These are phyloP conservation scores for Halesus radiatus DNA, from an alignment of 1,140 invertebrate genomes.

Conservation along the genomic window DNA sequence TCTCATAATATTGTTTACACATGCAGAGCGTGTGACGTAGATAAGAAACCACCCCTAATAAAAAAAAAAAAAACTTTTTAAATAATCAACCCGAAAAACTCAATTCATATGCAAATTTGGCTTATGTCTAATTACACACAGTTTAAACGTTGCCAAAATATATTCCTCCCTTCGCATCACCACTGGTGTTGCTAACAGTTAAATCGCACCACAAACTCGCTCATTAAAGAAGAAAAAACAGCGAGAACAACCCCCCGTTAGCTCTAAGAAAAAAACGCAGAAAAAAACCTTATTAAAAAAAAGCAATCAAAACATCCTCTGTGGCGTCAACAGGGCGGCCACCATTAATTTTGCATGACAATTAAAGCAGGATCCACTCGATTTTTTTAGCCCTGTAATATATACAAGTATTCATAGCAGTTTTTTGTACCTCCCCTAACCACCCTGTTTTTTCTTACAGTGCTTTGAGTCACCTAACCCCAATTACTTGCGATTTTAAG, in stretches of 20 bases:
- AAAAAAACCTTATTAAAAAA: conserved; percentile 58
- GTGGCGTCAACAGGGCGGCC: conserved; percentile 44
- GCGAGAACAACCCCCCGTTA: conserved; percentile 43
- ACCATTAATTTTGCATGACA: conserved; percentile 59
- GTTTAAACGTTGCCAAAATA: conserved; percentile 47
- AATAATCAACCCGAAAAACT: conserved; percentile 22
- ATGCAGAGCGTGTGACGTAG: conserved; percentile 7
- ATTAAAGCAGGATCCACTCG: conserved; percentile 49
- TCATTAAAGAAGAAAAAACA: conserved; percentile 56
- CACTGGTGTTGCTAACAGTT: conserved; percentile 42
- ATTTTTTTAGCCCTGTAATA: conserved; percentile 49
- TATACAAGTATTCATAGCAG: conserved; percentile 43
- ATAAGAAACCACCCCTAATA: conserved; percentile 20
- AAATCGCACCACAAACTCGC: conserved; percentile 54
- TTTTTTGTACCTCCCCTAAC: conserved; percentile 30
- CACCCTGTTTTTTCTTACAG: conserved; percentile 26
- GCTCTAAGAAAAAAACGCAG: conserved; percentile 32
- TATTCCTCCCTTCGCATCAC: conserved; percentile 48
- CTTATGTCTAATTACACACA: conserved; percentile 57
- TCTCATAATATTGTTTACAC: conserved; percentile 5
- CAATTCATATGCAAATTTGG: conserved; percentile 48
- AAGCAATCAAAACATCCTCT: conserved; percentile 58
- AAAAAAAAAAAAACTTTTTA: not conserved
- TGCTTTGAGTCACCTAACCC: conserved; percentile 17
- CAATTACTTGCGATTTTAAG: conserved; percentile 26